A percentile compares a stretch with the other conserved stretches of the same genome.
Evolutionary conservation across 2,113 vertebrate species (phyloP).

Genomic region (Mobula birostris): DNA sequence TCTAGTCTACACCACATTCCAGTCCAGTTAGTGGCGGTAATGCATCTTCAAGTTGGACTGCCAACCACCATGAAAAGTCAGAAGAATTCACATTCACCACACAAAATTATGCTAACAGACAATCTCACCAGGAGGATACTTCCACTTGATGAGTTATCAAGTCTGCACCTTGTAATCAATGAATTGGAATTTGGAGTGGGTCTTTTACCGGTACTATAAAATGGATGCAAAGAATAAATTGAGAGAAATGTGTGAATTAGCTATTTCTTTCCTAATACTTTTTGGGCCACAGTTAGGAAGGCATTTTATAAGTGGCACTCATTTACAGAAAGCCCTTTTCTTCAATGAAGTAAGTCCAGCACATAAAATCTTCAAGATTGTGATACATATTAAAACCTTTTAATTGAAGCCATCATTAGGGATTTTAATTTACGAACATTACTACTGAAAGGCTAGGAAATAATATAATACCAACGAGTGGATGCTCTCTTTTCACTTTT

Average conservation of each 20-base stretch:
- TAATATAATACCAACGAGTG: neutral
- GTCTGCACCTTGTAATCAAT: no score
- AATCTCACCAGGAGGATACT: no score
- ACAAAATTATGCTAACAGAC: neutral
- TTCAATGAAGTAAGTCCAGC: neutral
- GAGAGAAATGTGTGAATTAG: neutral
- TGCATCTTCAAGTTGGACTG: no score
- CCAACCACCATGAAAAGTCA: no score
- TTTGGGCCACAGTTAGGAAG: neutral
- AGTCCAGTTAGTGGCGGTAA: no score
- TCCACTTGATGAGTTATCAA: no score
- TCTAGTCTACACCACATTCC: no score
- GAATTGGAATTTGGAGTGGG: no score
- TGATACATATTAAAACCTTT: no score
- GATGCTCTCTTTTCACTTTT: neutral
- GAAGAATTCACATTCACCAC: neutral
- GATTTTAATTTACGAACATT: neutral
- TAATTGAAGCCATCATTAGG: no score
- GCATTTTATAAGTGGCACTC: neutral
- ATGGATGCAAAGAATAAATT: no score
- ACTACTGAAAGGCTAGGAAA: neutral
- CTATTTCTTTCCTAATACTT: neutral
- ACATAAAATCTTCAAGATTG: neutral
- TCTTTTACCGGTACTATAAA: no score
- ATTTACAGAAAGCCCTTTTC: neutral